A percentile compares a stretch with the other conserved stretches of the same genome.
Conservation (phyloP, 2,113 vertebrate genomes). For the Panthera uncia region DNA sequence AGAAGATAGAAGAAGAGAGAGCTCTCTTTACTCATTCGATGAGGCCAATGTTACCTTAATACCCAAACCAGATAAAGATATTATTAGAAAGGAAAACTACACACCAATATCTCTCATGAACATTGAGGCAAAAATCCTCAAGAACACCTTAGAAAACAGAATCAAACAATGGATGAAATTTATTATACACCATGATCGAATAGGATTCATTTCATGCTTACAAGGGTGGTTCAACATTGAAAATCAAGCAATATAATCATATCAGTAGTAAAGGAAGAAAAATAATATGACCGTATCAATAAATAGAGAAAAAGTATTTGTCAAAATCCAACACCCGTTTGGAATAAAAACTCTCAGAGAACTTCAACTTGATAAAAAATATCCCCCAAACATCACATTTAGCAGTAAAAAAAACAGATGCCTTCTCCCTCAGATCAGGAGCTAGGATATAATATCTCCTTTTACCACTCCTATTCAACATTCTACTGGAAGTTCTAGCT, state of each 20-base stretch:
- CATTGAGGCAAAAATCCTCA: neutral
- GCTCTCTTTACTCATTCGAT: neutral
- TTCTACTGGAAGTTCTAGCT: neutral
- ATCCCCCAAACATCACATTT: neutral
- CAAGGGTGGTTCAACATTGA: neutral
- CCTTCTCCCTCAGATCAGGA: neutral
- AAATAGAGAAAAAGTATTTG: neutral
- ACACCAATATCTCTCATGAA: neutral
- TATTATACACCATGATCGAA: neutral
- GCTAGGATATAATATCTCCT: neutral
- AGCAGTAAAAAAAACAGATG: neutral
- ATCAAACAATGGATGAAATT: neutral
- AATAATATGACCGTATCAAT: neutral
- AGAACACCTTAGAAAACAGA: neutral
- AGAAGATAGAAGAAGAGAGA: neutral
- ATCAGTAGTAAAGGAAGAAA: neutral
- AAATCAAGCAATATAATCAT: neutral
- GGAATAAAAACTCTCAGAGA: neutral
- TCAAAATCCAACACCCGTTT: neutral
- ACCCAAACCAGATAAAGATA: neutral
- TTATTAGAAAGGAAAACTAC: neutral
- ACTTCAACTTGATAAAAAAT: neutral
- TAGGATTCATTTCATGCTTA: neutral
- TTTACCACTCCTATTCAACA: neutral
- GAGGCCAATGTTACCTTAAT: neutral